These are phyloP conservation scores for Donacobius atricapilla DNA, from an alignment of 2,113 vertebrate species.

Conservation along the genomic window DNA sequence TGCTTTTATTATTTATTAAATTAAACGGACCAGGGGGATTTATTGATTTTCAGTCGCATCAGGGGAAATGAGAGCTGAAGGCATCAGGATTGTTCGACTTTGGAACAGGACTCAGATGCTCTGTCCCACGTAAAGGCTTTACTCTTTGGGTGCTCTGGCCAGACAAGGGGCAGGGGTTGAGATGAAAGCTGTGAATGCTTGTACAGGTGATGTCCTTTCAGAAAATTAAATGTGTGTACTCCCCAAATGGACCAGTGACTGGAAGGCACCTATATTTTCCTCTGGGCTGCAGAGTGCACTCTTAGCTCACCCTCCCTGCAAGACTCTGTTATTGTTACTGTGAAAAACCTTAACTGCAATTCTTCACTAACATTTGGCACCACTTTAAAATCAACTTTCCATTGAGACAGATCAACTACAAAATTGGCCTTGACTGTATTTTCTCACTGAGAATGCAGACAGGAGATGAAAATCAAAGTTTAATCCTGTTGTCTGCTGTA, in stretches of 20 bases:
- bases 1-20: too few relatives aligned
- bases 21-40: background rate
- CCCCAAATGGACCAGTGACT: background rate
- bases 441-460: constrained; percentile 17
- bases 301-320: background rate
- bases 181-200: background rate
- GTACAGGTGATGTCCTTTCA: background rate
- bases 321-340: background rate
- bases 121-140: background rate
- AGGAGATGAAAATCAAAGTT: constrained; percentile 17
- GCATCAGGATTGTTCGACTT: background rate
- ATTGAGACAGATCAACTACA: background rate
- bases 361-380: constrained; percentile 1
- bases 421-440: constrained; percentile 1
- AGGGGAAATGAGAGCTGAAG: background rate
- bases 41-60: background rate
- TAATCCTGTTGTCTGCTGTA: background rate
- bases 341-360: background rate
- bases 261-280: background rate
- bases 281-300: constrained; percentile 37
- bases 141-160: background rate
- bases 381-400: constrained; percentile 36
- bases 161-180: background rate
- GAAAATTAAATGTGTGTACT: background rate
- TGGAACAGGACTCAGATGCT: background rate